Conservation (phyloP, 2,113 vertebrate genomes). For the Melozone crissalis region DNA sequence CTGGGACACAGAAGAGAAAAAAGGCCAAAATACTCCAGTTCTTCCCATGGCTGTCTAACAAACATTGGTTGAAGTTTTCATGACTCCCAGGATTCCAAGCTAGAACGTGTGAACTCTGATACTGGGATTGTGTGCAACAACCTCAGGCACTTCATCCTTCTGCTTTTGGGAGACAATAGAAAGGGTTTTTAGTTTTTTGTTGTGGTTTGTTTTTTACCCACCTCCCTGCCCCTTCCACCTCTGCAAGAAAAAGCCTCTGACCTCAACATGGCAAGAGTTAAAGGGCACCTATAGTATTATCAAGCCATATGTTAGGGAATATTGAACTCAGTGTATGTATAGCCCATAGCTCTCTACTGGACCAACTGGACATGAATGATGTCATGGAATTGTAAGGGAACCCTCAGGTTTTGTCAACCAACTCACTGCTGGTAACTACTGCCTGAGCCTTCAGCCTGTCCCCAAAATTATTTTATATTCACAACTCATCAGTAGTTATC, state of each 20-base stretch:
- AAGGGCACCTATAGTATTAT: not conserved
- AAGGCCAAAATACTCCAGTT: not conserved
- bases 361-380: not conserved
- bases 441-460: not conserved
- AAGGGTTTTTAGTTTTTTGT: accelerated
- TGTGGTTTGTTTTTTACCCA: not conserved
- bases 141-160: not conserved
- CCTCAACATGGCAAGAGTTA: not conserved
- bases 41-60: not conserved
- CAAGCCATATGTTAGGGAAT: not conserved
- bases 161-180: not conserved
- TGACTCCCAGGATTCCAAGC: not conserved
- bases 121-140: accelerated
- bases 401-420: not conserved
- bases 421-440: not conserved
- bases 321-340: not conserved
- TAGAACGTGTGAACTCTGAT: not conserved
- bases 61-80: not conserved
- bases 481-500: not conserved
- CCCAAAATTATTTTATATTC: not conserved
- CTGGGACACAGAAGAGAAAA: not conserved
- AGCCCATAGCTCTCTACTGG: not conserved
- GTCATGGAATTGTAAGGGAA: not conserved
- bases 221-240: not conserved
- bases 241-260: not conserved